Evolutionary conservation across 1,140 invertebrate genomes (phyloP).

Genomic region (Doryteuthis pealeii): DNA sequence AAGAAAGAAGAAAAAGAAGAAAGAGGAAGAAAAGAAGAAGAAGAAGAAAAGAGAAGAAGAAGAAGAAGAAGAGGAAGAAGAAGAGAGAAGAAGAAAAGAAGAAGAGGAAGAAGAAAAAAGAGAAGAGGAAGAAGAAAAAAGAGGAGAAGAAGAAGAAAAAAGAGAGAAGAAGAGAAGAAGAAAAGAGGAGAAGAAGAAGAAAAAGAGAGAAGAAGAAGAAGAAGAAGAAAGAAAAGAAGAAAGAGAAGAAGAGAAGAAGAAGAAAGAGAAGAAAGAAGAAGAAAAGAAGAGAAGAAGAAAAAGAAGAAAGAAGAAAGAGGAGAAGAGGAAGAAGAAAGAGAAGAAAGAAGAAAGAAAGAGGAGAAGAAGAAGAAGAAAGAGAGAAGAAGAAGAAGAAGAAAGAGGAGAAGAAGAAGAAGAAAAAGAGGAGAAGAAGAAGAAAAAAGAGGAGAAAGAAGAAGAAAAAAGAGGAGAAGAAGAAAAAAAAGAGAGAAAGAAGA

Average conservation of each 20-base stretch:
- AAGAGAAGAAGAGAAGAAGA: too few relatives aligned
- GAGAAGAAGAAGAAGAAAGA: background rate
- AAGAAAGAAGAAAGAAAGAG: background rate
- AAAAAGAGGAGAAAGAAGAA: background rate
- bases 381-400: background rate
- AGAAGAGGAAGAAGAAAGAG: background rate
- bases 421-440: background rate
- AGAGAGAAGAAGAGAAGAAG: slow-evolving; percentile 12
- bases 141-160: slow-evolving; percentile 7
- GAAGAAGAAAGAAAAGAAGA: too few relatives aligned
- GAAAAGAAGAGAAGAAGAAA: too few relatives aligned
- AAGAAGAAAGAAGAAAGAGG: background rate
- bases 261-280: too few relatives aligned
- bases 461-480: background rate
- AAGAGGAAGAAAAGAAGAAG: background rate
- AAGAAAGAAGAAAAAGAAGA: background rate
- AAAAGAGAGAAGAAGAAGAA: too few relatives aligned
- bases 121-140: slow-evolving; percentile 10
- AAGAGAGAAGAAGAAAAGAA: too few relatives aligned
- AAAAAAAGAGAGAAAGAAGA: background rate
- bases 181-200: background rate
- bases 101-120: slow-evolving; percentile 14
- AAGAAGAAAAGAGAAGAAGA: background rate
- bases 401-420: background rate
- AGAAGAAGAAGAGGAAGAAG: background rate